These are phyloP conservation scores for Amazona ochrocephala DNA, from an alignment of 2,797 vertebrate genomes.

Conservation along the genomic window DNA sequence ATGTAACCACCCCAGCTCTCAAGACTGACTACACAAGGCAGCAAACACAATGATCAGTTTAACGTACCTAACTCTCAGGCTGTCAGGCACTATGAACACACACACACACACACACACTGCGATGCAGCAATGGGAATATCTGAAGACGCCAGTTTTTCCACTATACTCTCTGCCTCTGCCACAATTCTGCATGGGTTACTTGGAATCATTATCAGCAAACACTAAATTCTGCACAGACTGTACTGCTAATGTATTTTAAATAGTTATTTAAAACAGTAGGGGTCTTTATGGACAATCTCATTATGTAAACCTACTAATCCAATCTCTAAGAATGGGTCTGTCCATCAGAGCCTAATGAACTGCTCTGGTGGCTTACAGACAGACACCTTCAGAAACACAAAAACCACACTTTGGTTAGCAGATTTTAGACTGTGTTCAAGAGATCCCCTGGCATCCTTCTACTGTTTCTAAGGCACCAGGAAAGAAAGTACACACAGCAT, in stretches of 20 bases:
- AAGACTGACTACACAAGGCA: neutral
- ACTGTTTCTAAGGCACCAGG: neutral
- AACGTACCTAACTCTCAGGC: fast-evolving
- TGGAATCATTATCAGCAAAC: neutral
- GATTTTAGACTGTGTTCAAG: neutral
- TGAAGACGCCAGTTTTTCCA: fast-evolving
- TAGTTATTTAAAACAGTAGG: neutral
- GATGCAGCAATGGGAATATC: neutral
- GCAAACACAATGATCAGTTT: neutral
- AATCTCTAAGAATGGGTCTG: neutral
- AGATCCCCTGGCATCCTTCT: neutral
- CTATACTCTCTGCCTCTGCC: neutral
- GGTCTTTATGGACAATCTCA: neutral
- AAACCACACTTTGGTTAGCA: neutral
- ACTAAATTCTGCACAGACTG: neutral
- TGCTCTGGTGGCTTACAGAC: neutral
- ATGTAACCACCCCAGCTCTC: neutral
- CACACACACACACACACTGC: neutral
- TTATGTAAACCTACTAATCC: neutral
- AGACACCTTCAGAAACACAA: neutral
- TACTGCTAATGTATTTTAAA: neutral
- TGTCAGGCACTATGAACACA: neutral
- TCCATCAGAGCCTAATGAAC: neutral
- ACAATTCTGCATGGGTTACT: neutral
- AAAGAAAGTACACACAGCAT: fast-evolving